Base-by-base conservation (phyloP, 1,140 invertebrate genomes). In the Atopsyche davidsoni region DNA sequence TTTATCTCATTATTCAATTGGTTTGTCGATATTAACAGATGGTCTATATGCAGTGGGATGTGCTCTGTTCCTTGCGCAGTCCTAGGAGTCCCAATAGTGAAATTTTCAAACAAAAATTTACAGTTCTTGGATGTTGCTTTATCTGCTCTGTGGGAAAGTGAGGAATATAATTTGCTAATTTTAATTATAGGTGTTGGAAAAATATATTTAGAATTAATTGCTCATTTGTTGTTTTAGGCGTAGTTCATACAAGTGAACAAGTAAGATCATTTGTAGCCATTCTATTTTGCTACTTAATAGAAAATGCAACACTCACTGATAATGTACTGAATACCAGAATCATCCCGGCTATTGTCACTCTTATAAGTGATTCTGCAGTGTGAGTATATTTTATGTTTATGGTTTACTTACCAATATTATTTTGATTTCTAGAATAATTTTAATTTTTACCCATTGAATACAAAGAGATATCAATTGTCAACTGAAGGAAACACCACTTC, bases 141-240 rank as follows among this genome's bases (percentile, higher is more conserved):
- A 41, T 70, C 76, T 46, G 78, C 81, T 51, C 67, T 89, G 14
- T 85, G 83, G 80, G 82, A 86, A 65, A 80, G 80, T 81, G 68
- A 68, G 67, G 64, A 31, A 25, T 43, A 9, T 23, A 18, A 13
- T 35, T 34, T 49, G 13, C 53, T 54, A 23, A 31, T 39, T 31
- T 46, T 35, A 3, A 1, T 18, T 41, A 19, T 35, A 40, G 14
- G 3, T 16, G 48, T 44, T 46, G n/a, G 22, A 46, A 19, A 47
- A 19, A 44, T 51, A 34, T 34, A 18, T 16, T 16, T 11, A 19
- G 18, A 49, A n/a, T 23, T 40, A 13, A 43, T 45, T 24, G 6
- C 6, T 23, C 14, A 17, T 17, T 11, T 40, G 38, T 17, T 4
- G 11, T 62, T 60, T 43, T 53, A 77, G 80, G 79, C 51, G 79